These are phyloP conservation scores for Eumeta japonica DNA, from an alignment of 1,140 invertebrate species.

Conservation along the genomic window DNA sequence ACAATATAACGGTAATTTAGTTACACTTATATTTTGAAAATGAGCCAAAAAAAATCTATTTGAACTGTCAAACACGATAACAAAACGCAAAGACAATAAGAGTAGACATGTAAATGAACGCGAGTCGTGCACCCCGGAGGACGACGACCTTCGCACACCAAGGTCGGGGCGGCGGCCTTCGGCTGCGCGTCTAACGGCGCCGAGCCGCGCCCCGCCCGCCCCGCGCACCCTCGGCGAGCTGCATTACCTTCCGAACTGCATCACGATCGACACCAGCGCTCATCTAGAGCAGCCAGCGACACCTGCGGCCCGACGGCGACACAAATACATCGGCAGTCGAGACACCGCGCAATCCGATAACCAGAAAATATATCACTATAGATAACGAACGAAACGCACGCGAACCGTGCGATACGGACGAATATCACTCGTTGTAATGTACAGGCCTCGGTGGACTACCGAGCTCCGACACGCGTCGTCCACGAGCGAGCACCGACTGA, in stretches of 20 bases:
- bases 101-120: constrained; percentile 20
- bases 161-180: constrained; percentile 52
- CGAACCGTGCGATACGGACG: constrained; percentile 12
- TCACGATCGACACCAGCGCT: too few relatives aligned
- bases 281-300: too few relatives aligned
- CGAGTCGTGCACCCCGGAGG: constrained; percentile 40
- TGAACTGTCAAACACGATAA: too few relatives aligned
- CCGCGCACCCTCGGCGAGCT: constrained; percentile 23
- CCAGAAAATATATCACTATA: constrained; percentile 35
- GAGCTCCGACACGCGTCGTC: constrained; percentile 45
- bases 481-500: constrained; percentile 30
- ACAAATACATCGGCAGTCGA: too few relatives aligned
- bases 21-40: too few relatives aligned
- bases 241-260: too few relatives aligned
- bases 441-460: constrained; percentile 36
- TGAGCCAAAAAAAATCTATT: too few relatives aligned
- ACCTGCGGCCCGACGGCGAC: too few relatives aligned
- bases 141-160: constrained; percentile 47
- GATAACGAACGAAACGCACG: constrained; percentile 38
- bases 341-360: constrained; percentile 31
- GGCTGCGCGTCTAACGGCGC: constrained; percentile 12
- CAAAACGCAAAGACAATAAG: constrained; percentile 1
- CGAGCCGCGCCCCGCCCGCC: constrained; percentile 43
- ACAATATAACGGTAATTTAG: too few relatives aligned
- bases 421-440: too few relatives aligned